phyloP scores from a whole-genome alignment of 2,797 vertebrate species.

The Anguilla megastoma region DNA sequence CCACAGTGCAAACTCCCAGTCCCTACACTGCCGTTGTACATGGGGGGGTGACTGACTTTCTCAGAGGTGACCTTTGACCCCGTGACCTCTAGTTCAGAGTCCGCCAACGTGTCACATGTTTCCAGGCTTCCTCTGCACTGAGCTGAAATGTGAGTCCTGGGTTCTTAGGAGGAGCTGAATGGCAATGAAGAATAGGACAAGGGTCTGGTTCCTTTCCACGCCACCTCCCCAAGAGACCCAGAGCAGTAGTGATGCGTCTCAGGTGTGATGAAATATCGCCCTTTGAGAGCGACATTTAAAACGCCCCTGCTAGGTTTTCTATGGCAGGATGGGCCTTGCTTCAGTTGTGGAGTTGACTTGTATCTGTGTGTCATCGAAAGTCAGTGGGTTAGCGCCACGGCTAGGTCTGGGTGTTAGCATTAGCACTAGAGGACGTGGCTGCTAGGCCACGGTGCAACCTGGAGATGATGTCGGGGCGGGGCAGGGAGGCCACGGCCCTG shows the following conservation, averaged over 20 bases:
- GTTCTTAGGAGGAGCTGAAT: conserved; percentile 1
- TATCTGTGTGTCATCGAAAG: background rate
- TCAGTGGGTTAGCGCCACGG: conserved; percentile 4
- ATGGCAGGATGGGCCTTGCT: background rate
- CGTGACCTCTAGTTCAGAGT: background rate
- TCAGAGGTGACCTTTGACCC: background rate
- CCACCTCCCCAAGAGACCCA: background rate
- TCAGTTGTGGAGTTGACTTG: background rate
- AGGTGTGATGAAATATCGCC: background rate
- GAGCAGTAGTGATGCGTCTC: background rate
- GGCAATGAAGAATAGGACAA: background rate
- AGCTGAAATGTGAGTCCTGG: background rate
- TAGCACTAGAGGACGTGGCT: background rate
- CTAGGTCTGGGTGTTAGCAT: background rate
- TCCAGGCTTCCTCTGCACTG: background rate
- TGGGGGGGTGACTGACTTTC: background rate
- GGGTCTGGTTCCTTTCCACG: background rate
- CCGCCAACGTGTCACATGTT: background rate
- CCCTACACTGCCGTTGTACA: background rate
- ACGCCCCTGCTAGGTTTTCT: background rate
- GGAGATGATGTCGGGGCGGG: conserved; percentile 55
- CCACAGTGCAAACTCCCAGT: background rate
- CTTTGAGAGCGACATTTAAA: background rate
- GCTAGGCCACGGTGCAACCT: conserved; percentile 59
- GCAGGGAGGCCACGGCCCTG: conserved; percentile 57